A percentile compares a stretch with the other conserved stretches of the same genome.
These are phyloP conservation scores for Calonectris borealis DNA, from an alignment of 2,113 vertebrate genomes.

Conservation along the genomic window DNA sequence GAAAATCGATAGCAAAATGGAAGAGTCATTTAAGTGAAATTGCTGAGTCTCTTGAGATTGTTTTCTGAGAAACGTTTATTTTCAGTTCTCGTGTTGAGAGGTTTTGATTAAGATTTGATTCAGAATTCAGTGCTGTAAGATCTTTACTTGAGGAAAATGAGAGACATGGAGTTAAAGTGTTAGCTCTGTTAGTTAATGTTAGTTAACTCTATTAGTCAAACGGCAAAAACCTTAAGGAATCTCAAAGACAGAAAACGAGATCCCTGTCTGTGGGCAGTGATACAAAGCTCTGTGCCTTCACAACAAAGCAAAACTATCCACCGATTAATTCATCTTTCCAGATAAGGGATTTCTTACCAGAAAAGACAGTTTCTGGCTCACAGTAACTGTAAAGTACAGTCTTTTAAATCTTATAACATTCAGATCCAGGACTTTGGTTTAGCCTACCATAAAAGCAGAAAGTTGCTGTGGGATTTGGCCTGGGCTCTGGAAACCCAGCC, in stretches of 20 bases:
- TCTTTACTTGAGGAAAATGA: background rate
- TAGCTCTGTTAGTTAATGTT: background rate
- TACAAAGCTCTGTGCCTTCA: background rate
- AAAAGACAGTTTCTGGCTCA: background rate
- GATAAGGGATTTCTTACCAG: background rate
- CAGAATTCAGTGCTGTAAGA: background rate
- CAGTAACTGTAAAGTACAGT: background rate
- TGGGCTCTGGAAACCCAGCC: background rate
- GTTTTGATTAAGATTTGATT: background rate
- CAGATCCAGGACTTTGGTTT: background rate
- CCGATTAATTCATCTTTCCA: background rate
- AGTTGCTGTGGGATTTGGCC: background rate
- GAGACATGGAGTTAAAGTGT: background rate
- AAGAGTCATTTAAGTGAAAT: background rate
- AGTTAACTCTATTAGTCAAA: background rate
- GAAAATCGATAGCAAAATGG: background rate
- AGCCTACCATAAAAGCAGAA: slow-evolving; percentile 14
- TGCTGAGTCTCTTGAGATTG: background rate
- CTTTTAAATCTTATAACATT: background rate
- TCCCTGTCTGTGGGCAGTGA: background rate
- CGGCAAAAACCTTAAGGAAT: background rate
- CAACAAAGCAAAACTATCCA: background rate
- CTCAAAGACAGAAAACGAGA: background rate
- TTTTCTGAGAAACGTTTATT: background rate
- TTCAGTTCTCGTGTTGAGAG: background rate